Conservation (phyloP, 2,113 vertebrate genomes). For the Machaerirhynchus nigripectus region DNA sequence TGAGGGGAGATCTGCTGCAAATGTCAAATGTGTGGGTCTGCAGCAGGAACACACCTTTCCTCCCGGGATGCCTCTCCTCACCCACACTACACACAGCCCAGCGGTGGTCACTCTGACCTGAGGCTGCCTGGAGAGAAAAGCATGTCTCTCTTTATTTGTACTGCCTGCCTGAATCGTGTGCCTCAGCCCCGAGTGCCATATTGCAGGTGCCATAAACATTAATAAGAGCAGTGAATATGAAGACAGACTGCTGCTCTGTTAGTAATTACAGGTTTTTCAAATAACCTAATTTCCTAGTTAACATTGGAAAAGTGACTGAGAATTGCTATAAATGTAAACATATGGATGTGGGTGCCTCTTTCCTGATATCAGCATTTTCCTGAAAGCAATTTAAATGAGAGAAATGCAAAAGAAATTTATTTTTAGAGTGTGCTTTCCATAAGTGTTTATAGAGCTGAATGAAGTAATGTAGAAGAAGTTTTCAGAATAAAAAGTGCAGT, state of each 20-base stretch:
- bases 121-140: not conserved
- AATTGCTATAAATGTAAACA: constrained; percentile 51
- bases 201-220: not conserved
- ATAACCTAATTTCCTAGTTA: constrained; percentile 27
- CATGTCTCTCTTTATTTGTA: not conserved
- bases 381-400: constrained; percentile 44
- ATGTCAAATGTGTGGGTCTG: not conserved
- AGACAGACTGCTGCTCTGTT: not conserved
- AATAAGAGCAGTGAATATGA: not conserved
- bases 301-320: constrained; percentile 14
- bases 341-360: constrained; percentile 50
- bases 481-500: constrained; percentile 10
- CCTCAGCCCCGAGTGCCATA: not conserved
- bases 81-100: accelerated
- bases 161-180: not conserved
- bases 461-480: constrained; percentile 33
- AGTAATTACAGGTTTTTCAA: constrained; percentile 42
- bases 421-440: constrained; percentile 39
- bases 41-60: not conserved
- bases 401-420: constrained; percentile 34
- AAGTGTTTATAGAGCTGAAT: constrained; percentile 24
- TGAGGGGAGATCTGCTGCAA: not conserved
- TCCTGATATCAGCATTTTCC: constrained; percentile 48
- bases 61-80: not conserved
- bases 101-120: not conserved